Conservation (phyloP, 2,888 invertebrate genomes). For the Anoplius nigerrimus region DNA sequence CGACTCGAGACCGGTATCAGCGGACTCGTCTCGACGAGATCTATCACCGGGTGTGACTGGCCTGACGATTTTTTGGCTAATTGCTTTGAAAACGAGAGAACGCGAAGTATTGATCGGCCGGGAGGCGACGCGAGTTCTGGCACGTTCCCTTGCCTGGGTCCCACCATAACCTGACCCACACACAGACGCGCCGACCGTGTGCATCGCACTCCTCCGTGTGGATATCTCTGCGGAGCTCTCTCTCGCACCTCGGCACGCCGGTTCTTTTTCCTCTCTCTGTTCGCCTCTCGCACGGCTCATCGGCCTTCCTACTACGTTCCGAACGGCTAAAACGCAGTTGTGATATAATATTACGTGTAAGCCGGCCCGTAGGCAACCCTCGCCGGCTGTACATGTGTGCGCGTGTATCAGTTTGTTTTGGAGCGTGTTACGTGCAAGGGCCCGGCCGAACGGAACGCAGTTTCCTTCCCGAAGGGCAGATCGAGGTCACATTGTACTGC, state of each 20-base stretch:
- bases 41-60: not conserved
- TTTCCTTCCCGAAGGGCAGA: constrained; percentile 17
- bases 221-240: not conserved
- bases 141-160: constrained; percentile 61
- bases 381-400: no score
- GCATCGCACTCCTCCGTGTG: no score
- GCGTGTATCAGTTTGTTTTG: no score
- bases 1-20: not conserved
- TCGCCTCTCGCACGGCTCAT: not conserved
- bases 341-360: not conserved
- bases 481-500: constrained; percentile 14
- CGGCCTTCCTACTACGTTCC: not conserved
- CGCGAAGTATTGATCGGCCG: constrained; percentile 67
- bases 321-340: not conserved
- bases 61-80: not conserved
- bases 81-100: constrained; percentile 26
- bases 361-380: no score
- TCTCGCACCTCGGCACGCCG: not conserved
- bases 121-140: constrained; percentile 64
- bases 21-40: constrained; percentile 7
- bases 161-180: constrained; percentile 43
- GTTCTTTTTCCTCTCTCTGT: not conserved
- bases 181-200: not conserved
- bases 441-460: not conserved
- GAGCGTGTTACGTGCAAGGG: constrained; percentile 4